Evolutionary conservation across 2,888 invertebrate species (phyloP), one percentile per base, ranked within the genome.

Genomic region (Mythimna pallens): DNA sequence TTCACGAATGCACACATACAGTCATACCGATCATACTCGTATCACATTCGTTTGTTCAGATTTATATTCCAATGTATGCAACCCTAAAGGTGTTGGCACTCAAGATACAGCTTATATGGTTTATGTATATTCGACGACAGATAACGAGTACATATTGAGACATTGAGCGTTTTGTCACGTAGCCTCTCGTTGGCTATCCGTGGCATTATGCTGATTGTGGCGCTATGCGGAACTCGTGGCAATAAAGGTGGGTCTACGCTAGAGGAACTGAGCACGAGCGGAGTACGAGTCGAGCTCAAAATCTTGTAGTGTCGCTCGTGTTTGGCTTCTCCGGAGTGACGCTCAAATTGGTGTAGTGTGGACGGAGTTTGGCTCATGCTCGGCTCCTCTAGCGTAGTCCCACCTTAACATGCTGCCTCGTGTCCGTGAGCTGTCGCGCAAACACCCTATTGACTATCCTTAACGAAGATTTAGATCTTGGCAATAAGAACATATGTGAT

Each of bases 201-300:
- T 85, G 81, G 87, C 90, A 92, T 93, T 94, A 93, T 93, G 92
- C 92, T 93, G 93, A 94, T 93, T 92, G 89, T 85, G 81, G 75
- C 83, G 82, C 87, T 82, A 87, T 87, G 89, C 89, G 87, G 81
- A 76, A 85, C 89, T 88, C 86, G 88, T 61, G 74, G 76, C 80
- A 73, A 68, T 81, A 14, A 43, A 43, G 43, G 43, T 43, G 43
- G 43, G 5, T 43, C 43, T 43, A 43, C 4, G 14, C 14, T 43
- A 43, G 43, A 43, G 43, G 1, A 14, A 12, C 43, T 14, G 14
- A 43, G 14, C 14, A 14, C 12, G 1, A 14, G 40, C 40, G 0
- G 12, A 40, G 14, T 4, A 43, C 14, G 14, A 43, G 43, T 5
- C 3, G 43, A 43, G 14, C 43, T 5, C 0, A 14, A 14, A 43